Percentiles rank a stretch among this genome's conserved stretches.
These are phyloP conservation scores for Sminthurinus aureus DNA, from an alignment of 2,888 invertebrate species.

Conservation along the genomic window DNA sequence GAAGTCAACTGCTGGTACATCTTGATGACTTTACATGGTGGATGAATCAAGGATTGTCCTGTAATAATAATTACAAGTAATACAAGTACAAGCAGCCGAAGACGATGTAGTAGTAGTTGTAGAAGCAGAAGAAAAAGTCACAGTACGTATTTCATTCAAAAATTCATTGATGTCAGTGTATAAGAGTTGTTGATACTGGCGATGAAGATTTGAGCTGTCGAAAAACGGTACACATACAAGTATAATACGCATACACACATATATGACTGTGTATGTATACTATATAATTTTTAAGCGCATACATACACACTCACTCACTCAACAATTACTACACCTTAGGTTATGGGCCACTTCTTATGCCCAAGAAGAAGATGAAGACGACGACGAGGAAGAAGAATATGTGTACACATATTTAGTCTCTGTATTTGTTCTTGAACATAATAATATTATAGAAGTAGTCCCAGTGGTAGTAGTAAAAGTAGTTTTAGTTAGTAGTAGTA, in stretches of 20 bases:
- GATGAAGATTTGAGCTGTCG: conserved; percentile 19
- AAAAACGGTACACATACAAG: conserved; percentile 17
- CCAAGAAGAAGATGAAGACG: conserved; percentile 3
- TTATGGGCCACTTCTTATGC: conserved; percentile 30
- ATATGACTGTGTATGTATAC: no score
- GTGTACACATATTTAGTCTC: background rate
- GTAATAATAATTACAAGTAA: background rate
- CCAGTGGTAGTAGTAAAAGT: background rate
- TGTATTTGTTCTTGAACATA: background rate
- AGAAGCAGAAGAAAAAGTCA: no score
- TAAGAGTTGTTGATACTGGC: background rate
- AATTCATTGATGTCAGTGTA: conserved; percentile 19
- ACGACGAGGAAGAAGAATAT: background rate
- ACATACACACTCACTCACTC: no score
- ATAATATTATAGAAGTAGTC: conserved; percentile 2
- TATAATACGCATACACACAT: background rate
- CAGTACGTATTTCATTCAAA: conserved; percentile 15
- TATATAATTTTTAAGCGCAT: no score
- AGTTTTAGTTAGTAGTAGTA: background rate
- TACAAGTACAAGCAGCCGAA: background rate
- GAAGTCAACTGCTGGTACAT: background rate
- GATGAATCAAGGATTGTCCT: background rate
- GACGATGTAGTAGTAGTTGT: background rate
- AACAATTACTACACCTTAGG: conserved; percentile 23
- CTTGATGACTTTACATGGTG: background rate